These are phyloP conservation scores for Desmodus rotundus DNA, from an alignment of 2,113 vertebrate genomes.

Conservation along the genomic window DNA sequence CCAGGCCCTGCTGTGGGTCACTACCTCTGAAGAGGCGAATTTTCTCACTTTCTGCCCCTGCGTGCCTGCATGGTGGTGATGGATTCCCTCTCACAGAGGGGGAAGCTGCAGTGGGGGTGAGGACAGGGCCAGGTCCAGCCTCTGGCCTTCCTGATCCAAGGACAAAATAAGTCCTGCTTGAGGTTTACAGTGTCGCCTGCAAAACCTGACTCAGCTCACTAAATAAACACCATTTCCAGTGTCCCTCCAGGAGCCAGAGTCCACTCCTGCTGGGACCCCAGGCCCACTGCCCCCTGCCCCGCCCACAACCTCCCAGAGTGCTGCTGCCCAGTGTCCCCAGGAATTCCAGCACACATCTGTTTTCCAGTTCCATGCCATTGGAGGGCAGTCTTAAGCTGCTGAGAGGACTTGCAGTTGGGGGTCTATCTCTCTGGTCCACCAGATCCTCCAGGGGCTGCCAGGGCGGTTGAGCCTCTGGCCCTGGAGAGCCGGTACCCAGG, in stretches of 20 bases:
- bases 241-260: background rate
- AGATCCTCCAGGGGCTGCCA: background rate
- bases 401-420: no score
- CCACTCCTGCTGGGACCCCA: background rate
- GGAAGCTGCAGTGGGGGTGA: background rate
- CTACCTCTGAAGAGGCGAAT: accelerated
- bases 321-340: no score
- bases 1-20: background rate
- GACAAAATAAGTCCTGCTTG: background rate
- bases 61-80: background rate
- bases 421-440: background rate
- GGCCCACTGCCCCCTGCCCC: background rate
- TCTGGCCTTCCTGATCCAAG: no score
- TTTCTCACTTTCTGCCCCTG: background rate
- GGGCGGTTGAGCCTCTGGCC: background rate
- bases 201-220: background rate
- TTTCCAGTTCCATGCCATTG: background rate
- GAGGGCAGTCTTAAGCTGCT: background rate
- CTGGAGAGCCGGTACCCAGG: background rate
- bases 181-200: accelerated
- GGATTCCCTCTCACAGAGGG: background rate
- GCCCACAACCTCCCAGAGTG: no score
- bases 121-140: background rate
- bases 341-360: background rate
- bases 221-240: background rate